A percentile compares a stretch with the other conserved stretches of the same genome.
These are phyloP conservation scores for Microctonus hyperodae DNA, from an alignment of 2,888 invertebrate species.

Conservation along the genomic window DNA sequence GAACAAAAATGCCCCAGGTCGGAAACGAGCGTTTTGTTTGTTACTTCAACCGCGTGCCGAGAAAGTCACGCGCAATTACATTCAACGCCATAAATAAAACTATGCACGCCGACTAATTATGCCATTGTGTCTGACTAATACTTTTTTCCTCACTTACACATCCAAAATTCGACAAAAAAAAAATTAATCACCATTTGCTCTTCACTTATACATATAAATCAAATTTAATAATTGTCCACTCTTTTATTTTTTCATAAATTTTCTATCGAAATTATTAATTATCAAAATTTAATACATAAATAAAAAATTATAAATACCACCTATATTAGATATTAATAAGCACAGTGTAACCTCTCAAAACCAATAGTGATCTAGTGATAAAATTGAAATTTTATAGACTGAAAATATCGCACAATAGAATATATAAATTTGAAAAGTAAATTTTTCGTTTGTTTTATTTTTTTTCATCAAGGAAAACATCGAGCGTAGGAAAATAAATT, in stretches of 20 bases:
- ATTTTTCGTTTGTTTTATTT: too few species aligned
- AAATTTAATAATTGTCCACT: too few species aligned
- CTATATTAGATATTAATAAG: neutral
- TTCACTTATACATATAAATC: too few species aligned
- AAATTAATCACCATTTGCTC: too few species aligned
- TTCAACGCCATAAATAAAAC: conserved; percentile 14
- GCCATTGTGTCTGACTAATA: conserved; percentile 5
- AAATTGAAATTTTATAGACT: neutral
- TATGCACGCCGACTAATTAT: conserved; percentile 23
- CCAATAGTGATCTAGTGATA: neutral
- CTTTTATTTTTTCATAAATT: too few species aligned
- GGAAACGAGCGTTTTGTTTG: conserved; percentile 37
- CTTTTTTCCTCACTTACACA: neutral
- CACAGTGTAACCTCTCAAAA: neutral
- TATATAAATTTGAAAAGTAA: neutral
- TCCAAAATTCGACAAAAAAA: neutral
- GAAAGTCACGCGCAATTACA: conserved; percentile 38
- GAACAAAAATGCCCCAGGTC: conserved; percentile 30
- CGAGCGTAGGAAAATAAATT: neutral
- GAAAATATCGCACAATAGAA: neutral
- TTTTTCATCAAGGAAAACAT: neutral
- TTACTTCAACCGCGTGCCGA: conserved; percentile 27
- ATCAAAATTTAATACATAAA: neutral
- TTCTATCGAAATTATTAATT: too few species aligned
- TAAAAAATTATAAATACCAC: neutral